These are phyloP conservation scores for Apistogramma diplotaenia DNA, from an alignment of 2,113 vertebrate genomes.

Conservation along the genomic window DNA sequence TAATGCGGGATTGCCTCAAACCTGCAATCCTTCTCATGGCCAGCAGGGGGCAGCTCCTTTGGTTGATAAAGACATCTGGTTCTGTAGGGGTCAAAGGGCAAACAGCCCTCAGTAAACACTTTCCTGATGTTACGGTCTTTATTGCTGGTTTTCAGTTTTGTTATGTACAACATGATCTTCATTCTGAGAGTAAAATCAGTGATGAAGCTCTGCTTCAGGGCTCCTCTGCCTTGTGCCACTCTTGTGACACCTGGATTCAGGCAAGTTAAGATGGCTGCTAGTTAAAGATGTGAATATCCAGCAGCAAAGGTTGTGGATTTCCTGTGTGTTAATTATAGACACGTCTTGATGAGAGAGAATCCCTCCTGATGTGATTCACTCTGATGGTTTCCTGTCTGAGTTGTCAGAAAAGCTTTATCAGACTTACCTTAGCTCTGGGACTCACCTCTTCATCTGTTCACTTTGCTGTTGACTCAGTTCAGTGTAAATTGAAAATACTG, in stretches of 20 bases:
- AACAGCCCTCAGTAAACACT: too few relatives aligned
- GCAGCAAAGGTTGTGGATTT: too few relatives aligned
- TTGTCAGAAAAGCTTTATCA: neutral
- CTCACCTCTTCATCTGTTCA: neutral
- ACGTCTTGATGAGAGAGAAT: neutral
- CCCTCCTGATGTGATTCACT: neutral
- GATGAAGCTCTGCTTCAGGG: accelerated
- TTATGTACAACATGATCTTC: neutral
- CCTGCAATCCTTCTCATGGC: too few relatives aligned
- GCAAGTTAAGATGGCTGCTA: neutral
- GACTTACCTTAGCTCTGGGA: neutral
- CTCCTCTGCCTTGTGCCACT: neutral
- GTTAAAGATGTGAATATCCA: neutral
- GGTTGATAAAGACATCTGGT: too few relatives aligned
- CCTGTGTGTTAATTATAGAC: neutral
- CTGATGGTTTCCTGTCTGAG: neutral
- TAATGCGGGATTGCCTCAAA: too few relatives aligned
- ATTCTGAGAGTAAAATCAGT: neutral
- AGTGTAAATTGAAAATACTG: constrained; percentile 12
- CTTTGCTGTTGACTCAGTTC: neutral
- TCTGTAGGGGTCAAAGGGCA: too few relatives aligned
- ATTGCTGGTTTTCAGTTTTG: neutral
- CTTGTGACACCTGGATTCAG: neutral
- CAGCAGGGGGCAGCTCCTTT: too few relatives aligned
- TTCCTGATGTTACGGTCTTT: too few relatives aligned